phyloP scores from a whole-genome alignment of 1,140 invertebrate species.

The Drosophila yakuba region DNA sequence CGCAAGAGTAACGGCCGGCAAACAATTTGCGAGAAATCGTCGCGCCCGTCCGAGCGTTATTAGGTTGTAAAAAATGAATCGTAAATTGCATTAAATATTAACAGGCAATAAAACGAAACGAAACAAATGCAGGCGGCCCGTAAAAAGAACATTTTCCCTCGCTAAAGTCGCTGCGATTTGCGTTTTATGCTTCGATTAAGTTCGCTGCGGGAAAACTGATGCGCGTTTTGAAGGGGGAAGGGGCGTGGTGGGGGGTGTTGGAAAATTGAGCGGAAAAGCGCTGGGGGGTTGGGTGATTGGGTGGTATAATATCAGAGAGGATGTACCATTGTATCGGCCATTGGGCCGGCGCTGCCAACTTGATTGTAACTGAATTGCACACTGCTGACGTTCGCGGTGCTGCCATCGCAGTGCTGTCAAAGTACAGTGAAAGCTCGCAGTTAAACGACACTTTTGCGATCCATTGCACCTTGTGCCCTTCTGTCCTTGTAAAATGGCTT shows the following conservation, averaged over 20 bases:
- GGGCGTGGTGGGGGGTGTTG: not conserved
- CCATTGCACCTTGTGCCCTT: no score
- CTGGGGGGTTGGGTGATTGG: not conserved
- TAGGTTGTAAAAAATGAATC: constrained; percentile 81
- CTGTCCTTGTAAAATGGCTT: no score
- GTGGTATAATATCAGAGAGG: constrained; percentile 12
- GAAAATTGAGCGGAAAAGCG: not conserved
- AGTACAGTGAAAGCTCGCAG: constrained; percentile 7
- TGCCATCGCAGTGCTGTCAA: constrained; percentile 11
- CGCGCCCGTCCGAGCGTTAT: constrained; percentile 51
- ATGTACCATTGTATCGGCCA: constrained; percentile 44
- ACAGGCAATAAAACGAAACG: constrained; percentile 72
- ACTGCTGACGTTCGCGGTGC: constrained; percentile 40
- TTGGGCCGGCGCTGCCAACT: constrained; percentile 45
- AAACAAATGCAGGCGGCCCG: constrained; percentile 63
- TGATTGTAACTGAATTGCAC: constrained; percentile 47
- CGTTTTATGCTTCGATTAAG: constrained; percentile 80
- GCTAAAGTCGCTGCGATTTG: constrained; percentile 57
- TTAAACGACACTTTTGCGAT: not conserved
- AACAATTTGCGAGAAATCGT: constrained; percentile 41
- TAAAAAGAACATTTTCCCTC: constrained; percentile 51
- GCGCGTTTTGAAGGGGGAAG: not conserved
- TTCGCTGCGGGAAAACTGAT: constrained; percentile 5
- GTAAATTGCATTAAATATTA: constrained; percentile 83
- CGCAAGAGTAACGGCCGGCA: constrained; percentile 28